Evolutionary conservation across 2,797 vertebrate genomes (phyloP).

Genomic region (Meda fulgida): DNA sequence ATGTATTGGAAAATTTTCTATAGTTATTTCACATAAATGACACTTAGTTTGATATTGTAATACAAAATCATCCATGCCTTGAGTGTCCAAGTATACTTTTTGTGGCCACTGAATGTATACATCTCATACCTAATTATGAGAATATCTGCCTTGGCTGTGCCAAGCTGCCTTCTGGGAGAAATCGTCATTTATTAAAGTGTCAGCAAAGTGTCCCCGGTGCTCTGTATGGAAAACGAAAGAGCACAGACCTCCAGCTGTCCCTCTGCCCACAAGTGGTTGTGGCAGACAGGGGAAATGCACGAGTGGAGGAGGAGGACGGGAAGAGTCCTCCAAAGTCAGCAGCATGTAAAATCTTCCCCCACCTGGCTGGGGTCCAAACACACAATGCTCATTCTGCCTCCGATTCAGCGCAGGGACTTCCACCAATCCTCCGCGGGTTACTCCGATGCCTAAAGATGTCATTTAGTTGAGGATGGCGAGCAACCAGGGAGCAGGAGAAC

Average conservation of each 20-base stretch:
- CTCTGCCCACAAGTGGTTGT: constrained; percentile 56
- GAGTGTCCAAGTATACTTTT: not conserved
- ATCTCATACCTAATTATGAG: constrained; percentile 24
- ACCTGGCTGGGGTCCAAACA: constrained; percentile 60
- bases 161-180: constrained; percentile 49
- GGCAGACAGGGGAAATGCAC: constrained; percentile 31
- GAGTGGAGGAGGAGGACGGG: constrained; percentile 31
- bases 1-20: not conserved
- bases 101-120: constrained; percentile 7
- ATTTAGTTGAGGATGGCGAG: constrained; percentile 52
- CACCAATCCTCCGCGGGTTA: constrained; percentile 42
- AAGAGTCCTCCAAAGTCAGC: constrained; percentile 57
- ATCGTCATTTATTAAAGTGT: constrained; percentile 60
- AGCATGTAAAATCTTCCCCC: constrained; percentile 55
- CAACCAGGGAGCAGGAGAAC: constrained; percentile 29
- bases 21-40: not conserved
- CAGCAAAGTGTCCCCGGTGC: constrained; percentile 59
- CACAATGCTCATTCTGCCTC: constrained; percentile 49
- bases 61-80: constrained; percentile 7
- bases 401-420: constrained; percentile 46
- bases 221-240: constrained; percentile 40
- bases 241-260: constrained; percentile 63
- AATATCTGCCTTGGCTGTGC: constrained; percentile 19
- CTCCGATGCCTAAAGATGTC: constrained; percentile 52
- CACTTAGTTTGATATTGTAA: constrained; percentile 1